Percentiles rank a stretch among this genome's conserved stretches.
Conservation (phyloP, 2,113 vertebrate species). For the Periophthalmus modestus region DNA sequence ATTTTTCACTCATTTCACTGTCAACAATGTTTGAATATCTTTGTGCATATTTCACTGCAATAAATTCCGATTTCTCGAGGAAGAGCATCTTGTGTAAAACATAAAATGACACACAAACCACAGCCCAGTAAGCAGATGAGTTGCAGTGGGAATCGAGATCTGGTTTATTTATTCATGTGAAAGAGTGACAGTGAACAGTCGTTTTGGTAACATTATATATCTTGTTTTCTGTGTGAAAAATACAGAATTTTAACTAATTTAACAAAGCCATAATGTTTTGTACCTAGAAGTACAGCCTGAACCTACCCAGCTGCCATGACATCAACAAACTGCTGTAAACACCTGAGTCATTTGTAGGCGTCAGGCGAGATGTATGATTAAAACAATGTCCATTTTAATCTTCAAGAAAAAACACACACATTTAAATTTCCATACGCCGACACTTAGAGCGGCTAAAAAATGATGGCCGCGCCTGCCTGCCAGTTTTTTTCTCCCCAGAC, state of each 20-base stretch:
- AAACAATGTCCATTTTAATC: conserved; percentile 78
- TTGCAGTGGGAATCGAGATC: background rate
- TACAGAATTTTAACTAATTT: too few relatives aligned
- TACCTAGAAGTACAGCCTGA: background rate
- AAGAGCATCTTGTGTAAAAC: background rate
- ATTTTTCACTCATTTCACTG: background rate
- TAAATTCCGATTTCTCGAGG: background rate
- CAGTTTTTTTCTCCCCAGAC: conserved; percentile 52
- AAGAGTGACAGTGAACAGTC: too few relatives aligned
- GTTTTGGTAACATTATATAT: too few relatives aligned
- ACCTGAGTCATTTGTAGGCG: conserved; percentile 63
- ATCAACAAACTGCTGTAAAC: conserved; percentile 75
- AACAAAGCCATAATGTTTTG: too few relatives aligned
- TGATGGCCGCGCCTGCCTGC: conserved; percentile 63
- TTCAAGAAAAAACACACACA: conserved; percentile 49
- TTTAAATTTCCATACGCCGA: conserved; percentile 71
- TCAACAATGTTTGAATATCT: background rate
- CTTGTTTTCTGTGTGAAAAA: too few relatives aligned
- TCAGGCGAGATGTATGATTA: conserved; percentile 72
- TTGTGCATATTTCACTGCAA: background rate
- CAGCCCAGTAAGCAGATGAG: background rate
- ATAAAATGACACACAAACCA: background rate
- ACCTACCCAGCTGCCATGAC: conserved; percentile 57
- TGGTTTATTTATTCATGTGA: too few relatives aligned
- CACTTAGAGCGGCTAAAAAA: conserved; percentile 76